phyloP scores from a whole-genome alignment of 2,888 invertebrate species.

The Caenorhabditis doughertyi region DNA sequence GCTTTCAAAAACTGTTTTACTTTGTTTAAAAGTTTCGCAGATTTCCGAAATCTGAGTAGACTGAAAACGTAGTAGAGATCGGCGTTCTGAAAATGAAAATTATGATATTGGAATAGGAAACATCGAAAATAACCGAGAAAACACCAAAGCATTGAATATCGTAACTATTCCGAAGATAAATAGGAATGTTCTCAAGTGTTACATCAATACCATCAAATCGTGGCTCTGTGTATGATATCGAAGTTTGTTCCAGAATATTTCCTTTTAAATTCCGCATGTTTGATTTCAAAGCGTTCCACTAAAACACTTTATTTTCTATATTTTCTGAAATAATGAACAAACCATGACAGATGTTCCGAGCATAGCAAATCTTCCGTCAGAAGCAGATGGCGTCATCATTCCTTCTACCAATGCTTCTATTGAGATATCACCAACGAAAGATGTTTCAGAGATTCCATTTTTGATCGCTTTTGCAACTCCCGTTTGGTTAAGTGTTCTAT shows the following conservation, averaged over 20 bases:
- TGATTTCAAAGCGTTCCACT: constrained; percentile 39
- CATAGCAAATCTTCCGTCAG: constrained; percentile 40
- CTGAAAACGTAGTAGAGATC: constrained; percentile 24
- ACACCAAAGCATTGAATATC: constrained; percentile 1
- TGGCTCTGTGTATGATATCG: neutral
- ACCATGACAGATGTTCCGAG: constrained; percentile 40
- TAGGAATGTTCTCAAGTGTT: neutral
- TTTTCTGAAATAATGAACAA: too few relatives aligned
- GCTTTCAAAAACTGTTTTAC: constrained; percentile 48
- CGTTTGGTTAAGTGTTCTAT: neutral
- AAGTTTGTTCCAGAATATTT: neutral
- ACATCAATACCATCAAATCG: constrained; percentile 32
- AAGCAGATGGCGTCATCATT: constrained; percentile 3
- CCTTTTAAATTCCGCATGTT: constrained; percentile 13
- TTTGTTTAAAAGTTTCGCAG: constrained; percentile 35
- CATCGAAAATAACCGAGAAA: neutral
- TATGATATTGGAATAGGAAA: neutral
- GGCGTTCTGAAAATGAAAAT: constrained; percentile 17
- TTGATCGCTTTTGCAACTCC: constrained; percentile 10
- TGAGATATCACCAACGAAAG: constrained; percentile 17
- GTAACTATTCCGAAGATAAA: neutral
- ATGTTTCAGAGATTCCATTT: neutral
- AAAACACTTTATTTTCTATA: too few relatives aligned
- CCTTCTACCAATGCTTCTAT: constrained; percentile 33
- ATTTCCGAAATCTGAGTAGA: constrained; percentile 9